Conservation (phyloP, 2,113 vertebrate species). For the Tautogolabrus adspersus region DNA sequence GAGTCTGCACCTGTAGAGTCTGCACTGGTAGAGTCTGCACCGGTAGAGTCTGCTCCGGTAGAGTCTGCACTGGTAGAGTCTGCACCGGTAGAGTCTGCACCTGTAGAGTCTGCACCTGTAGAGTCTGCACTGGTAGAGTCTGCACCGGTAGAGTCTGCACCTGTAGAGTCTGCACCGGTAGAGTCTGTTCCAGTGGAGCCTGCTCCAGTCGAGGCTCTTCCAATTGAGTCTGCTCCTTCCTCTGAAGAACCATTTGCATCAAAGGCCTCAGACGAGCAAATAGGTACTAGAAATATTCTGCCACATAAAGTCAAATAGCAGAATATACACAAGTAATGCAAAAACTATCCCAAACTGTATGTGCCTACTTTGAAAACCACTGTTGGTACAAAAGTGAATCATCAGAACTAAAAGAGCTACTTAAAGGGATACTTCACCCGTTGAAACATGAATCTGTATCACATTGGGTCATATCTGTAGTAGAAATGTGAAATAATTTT, state of each 20-base stretch:
- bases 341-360: background rate
- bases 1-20: background rate
- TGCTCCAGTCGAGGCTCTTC: background rate
- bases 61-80: slow-evolving; percentile 9
- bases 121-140: background rate
- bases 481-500: too few relatives aligned
- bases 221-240: background rate
- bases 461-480: too few relatives aligned
- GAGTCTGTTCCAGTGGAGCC: too few relatives aligned
- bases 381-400: background rate
- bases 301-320: background rate
- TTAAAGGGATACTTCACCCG: too few relatives aligned
- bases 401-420: too few relatives aligned
- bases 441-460: too few relatives aligned
- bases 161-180: too few relatives aligned
- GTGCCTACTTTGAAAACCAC: background rate
- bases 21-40: background rate
- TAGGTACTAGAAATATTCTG: slow-evolving; percentile 48
- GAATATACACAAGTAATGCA: background rate
- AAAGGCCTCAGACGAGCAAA: slow-evolving; percentile 21
- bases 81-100: background rate
- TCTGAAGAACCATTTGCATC: slow-evolving; percentile 22
- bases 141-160: background rate
- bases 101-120: background rate
- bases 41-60: background rate